Conservation (phyloP, 2,888 invertebrate genomes). For the Scelioninae gen. 2 region DNA sequence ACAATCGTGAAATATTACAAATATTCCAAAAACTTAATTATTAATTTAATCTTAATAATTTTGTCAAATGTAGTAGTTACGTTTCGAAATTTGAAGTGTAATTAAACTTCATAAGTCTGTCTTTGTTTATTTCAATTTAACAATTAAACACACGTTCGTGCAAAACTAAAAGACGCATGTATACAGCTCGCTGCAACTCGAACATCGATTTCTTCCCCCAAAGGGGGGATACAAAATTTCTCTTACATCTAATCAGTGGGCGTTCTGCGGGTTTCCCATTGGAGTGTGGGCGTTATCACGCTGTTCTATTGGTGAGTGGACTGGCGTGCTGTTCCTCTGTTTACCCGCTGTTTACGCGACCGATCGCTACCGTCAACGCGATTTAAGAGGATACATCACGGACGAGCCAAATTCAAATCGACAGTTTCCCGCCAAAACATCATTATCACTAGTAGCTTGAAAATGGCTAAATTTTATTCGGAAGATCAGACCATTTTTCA, state of each 20-base stretch:
- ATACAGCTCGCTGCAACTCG: slow-evolving; percentile 54
- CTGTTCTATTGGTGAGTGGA: slow-evolving; percentile 67
- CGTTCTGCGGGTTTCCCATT: slow-evolving; percentile 71
- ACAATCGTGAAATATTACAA: too few relatives aligned
- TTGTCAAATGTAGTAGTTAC: too few relatives aligned
- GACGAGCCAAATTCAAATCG: slow-evolving; percentile 16
- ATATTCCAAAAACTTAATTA: too few relatives aligned
- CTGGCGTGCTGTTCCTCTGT: slow-evolving; percentile 37
- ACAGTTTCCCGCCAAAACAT: too few relatives aligned
- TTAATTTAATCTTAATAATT: too few relatives aligned
- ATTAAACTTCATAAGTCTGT: too few relatives aligned
- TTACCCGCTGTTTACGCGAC: slow-evolving; percentile 51
- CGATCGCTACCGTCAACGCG: slow-evolving; percentile 55
- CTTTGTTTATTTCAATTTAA: too few relatives aligned
- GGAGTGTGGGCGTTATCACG: slow-evolving; percentile 73
- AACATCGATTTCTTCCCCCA: slow-evolving; percentile 66
- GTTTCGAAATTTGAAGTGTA: too few relatives aligned
- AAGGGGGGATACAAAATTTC: slow-evolving; percentile 60
- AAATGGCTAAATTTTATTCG: too few relatives aligned
- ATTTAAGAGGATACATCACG: too few relatives aligned
- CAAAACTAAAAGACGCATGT: not conserved
- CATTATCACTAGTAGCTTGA: too few relatives aligned
- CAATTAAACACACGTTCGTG: slow-evolving; percentile 6
- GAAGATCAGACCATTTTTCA: too few relatives aligned
- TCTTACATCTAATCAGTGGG: slow-evolving; percentile 73